Evolutionary conservation across 2,888 invertebrate species (phyloP).

Genomic region (Antheraea assamensis): DNA sequence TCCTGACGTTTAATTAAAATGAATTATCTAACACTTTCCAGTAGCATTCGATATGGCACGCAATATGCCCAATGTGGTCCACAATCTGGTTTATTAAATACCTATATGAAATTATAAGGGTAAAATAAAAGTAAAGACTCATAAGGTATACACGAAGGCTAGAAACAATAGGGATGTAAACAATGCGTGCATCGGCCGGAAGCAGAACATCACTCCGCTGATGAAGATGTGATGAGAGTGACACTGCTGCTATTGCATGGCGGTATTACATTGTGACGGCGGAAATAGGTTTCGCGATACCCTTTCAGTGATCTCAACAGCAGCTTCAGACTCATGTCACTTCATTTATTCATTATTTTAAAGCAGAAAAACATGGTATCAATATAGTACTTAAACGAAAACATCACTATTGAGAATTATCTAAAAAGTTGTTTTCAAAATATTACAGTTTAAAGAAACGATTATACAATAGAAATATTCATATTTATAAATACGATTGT

Average conservation of each 20-base stretch:
- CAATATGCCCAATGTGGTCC: neutral
- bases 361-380: no score
- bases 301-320: neutral
- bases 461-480: no score
- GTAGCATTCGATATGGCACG: neutral
- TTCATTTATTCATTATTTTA: neutral
- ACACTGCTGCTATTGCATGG: slow-evolving; percentile 15
- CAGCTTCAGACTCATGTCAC: neutral
- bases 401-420: neutral
- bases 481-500: no score
- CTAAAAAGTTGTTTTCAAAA: neutral
- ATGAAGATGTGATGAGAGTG: slow-evolving; percentile 39
- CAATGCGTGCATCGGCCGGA: slow-evolving; percentile 58
- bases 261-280: slow-evolving; percentile 1
- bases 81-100: neutral
- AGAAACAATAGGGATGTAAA: slow-evolving; percentile 45
- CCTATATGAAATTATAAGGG: neutral
- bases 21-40: neutral
- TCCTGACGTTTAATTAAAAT: no score
- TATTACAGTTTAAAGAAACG: no score
- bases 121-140: slow-evolving; percentile 4
- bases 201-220: slow-evolving; percentile 35
- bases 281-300: neutral
- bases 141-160: slow-evolving; percentile 33
- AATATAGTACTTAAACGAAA: neutral